Base-by-base conservation (phyloP, 1,140 invertebrate genomes). In the Cardiocondyla obscurior region DNA sequence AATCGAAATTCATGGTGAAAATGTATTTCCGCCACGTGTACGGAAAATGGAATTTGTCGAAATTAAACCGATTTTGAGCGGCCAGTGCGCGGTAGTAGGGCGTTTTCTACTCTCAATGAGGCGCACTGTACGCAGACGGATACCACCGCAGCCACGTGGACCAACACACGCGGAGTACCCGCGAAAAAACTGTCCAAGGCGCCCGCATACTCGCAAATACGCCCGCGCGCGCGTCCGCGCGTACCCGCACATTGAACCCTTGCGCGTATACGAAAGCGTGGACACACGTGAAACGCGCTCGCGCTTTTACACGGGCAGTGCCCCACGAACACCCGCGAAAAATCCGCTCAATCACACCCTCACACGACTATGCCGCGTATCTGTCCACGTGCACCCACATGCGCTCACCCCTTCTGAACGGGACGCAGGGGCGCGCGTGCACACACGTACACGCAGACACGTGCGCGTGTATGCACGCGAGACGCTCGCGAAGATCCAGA, bases 71-170 rank as follows among this genome's bases (percentile, higher is more conserved):
- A 76, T 49, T 64, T 76, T 22, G 25, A 25, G 7, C 7, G 16
- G 4, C 2, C 10, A n/a, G 4, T 55, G 12, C 12, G 39, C 6
- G 46, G 42, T 79, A 67, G 25, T 42, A 83, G 85, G 87, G 85
- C 87, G 87, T 88, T 88, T 88, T 83, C 84, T 69, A 55, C 25
- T 84, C 81, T 83, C 86, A 85, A 88, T 81, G 86, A 83, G 73
- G 77, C 76, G 74, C 62, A 72, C 72, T 74, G 85, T 88, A 62
- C 83, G 64, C 67, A 22, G 60, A 51, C 62, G 53, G 19, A 72
- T 62, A 60, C 57, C 28, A 33, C 51, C 46, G 53, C 46, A 81
- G 64, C 83, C 86, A 88, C 86, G 86, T 88, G 86, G 82, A 76
- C 85, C 55, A 79, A 77, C 67, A 82, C 85, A 76, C 22, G 55